A percentile compares a stretch with the other conserved stretches of the same genome.
Evolutionary conservation across 2,888 invertebrate species (phyloP).

Genomic region (Drosophila mimica): DNA sequence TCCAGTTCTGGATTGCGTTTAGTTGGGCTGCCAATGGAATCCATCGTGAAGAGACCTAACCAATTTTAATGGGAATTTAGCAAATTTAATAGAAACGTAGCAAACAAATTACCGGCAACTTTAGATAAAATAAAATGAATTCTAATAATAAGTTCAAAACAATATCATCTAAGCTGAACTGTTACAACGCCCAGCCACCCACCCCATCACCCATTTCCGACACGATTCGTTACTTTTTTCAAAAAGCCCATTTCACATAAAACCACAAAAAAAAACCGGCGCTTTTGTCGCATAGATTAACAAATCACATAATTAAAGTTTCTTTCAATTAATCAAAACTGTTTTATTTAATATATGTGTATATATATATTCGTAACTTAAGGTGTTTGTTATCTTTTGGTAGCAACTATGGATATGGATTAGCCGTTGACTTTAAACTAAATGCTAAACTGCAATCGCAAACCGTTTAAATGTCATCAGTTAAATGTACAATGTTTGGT

Average conservation of each 20-base stretch:
- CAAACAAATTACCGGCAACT: slow-evolving; percentile 35
- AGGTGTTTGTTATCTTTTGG: slow-evolving; percentile 49
- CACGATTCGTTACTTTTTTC: slow-evolving; percentile 25
- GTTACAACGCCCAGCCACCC: slow-evolving; percentile 32
- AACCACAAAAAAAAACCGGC: slow-evolving; percentile 24
- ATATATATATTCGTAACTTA: slow-evolving; percentile 38
- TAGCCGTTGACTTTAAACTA: slow-evolving; percentile 41
- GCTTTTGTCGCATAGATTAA: slow-evolving; percentile 44
- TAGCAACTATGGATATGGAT: slow-evolving; percentile 47
- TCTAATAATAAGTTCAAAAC: slow-evolving; percentile 49
- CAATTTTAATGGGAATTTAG: slow-evolving; percentile 65
- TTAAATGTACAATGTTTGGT: slow-evolving; percentile 36
- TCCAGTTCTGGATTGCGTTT: slow-evolving; percentile 7
- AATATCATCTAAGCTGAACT: slow-evolving; percentile 55
- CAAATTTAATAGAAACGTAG: slow-evolving; percentile 73
- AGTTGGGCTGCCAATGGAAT: slow-evolving; percentile 28
- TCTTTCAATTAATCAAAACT: slow-evolving; percentile 69
- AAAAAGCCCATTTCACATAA: slow-evolving; percentile 10
- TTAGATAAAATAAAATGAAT: slow-evolving; percentile 60
- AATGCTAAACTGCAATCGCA: slow-evolving; percentile 40
- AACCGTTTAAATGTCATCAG: slow-evolving; percentile 32
- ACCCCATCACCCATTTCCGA: slow-evolving; percentile 9
- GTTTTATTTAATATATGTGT: slow-evolving; percentile 51
- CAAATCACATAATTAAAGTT: slow-evolving; percentile 67
- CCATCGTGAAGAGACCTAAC: slow-evolving; percentile 29